Evolutionary conservation across 2,113 vertebrate genomes (phyloP).

Genomic region (Poecilia latipinna): DNA sequence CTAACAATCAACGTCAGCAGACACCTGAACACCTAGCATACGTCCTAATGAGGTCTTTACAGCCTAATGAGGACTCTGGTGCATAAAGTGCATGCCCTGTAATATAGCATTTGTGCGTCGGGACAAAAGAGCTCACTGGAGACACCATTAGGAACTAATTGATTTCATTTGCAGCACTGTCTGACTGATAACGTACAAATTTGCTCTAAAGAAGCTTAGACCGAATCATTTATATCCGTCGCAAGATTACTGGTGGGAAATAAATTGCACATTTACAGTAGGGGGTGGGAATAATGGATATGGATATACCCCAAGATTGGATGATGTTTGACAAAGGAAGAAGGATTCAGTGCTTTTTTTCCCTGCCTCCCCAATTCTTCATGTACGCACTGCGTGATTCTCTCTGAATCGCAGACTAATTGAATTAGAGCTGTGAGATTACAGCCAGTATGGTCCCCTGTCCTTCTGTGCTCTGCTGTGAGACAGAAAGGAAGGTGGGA

Average conservation of each 20-base stretch:
- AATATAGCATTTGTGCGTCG: slow-evolving; percentile 18
- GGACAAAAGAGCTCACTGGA: slow-evolving; percentile 46
- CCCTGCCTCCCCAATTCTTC: slow-evolving; percentile 35
- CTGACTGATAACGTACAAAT: slow-evolving; percentile 56
- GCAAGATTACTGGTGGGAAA: slow-evolving; percentile 46
- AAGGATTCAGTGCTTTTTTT: slow-evolving; percentile 33
- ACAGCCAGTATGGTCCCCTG: slow-evolving; percentile 21
- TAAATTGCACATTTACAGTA: slow-evolving; percentile 50
- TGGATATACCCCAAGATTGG: slow-evolving; percentile 52
- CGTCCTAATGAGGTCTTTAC: slow-evolving; percentile 34
- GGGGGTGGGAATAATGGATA: slow-evolving; percentile 49
- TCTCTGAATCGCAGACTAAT: slow-evolving; percentile 51
- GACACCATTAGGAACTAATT: slow-evolving; percentile 73
- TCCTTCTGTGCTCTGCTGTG: slow-evolving; percentile 20
- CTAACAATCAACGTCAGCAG: slow-evolving; percentile 6
- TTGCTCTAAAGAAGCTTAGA: slow-evolving; percentile 41
- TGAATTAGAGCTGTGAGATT: slow-evolving; percentile 67
- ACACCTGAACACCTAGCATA: slow-evolving; percentile 29
- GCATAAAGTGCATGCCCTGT: slow-evolving; percentile 32
- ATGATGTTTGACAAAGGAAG: slow-evolving; percentile 56
- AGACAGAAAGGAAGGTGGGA: neutral
- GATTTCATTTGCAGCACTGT: slow-evolving; percentile 62
- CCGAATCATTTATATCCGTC: slow-evolving; percentile 39
- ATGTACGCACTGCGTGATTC: slow-evolving; percentile 25
- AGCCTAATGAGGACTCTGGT: slow-evolving; percentile 57